Evolutionary conservation across 2,797 vertebrate genomes (phyloP), one percentile per base, ranked within the genome.

Genomic region (Delichon dasypus): DNA sequence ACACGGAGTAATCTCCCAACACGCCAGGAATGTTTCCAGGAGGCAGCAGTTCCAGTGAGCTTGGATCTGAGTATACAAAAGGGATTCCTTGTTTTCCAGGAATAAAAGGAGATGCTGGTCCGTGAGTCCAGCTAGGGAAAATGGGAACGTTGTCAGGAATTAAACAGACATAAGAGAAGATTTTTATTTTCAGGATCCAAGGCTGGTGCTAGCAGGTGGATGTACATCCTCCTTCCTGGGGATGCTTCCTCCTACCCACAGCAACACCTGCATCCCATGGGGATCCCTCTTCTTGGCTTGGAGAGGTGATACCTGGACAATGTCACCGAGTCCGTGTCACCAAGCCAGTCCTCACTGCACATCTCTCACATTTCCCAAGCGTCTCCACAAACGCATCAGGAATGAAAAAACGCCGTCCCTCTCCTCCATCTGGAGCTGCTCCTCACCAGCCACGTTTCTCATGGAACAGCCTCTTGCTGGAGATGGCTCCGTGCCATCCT

Each of bases 401-500:
- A 79, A 53, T 29, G 13, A 48, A 77, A 34, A 27, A 7, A 10
- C 7, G 0, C 19, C 2, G 0, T 13, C 5, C 13, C 32, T 64
- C 7, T 66, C 23, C 48, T 54, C 44, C 3, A 1, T 19, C 16
- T 0, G 0, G 72, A 85, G 42, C 54, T 74, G 65, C 72, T 53
- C 32, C 55, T 42, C 91, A 71, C n/a, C 66, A 79, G 45, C 55
- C 74, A 32, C 30, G 19, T 93, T 97, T 93, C 94, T 91, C 88
- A 84, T n/a, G 64, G 92, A 95, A 30, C 16, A 73, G 36, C 60
- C 8, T 0, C 60, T 68, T 10, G 29, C 62, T 32, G 73, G 73
- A 82, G 65, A 94, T 91, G 92, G 95, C 94, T 91, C 71, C 0
- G 16, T 90, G 94, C 89, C 94, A 90, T 91, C 91, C 76, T 88